A percentile compares a stretch with the other conserved stretches of the same genome.
Conservation (phyloP, 2,797 vertebrate species). For the Rallus crepitans region DNA sequence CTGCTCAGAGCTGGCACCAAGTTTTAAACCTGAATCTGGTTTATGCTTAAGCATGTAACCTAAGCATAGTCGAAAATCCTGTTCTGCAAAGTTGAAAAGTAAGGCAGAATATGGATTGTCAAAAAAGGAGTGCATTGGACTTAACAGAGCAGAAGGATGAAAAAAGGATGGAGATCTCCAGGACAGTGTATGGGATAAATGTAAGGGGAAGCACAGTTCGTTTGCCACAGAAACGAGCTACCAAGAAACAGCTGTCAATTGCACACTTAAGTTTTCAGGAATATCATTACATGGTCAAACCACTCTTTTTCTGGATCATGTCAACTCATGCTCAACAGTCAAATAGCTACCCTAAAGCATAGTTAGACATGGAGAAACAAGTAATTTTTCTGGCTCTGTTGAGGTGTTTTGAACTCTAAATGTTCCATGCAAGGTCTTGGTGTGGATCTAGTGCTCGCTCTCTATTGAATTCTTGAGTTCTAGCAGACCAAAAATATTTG, state of each 20-base stretch:
- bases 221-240: background rate
- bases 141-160: background rate
- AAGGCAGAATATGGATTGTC: background rate
- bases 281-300: background rate
- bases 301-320: background rate
- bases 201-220: background rate
- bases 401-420: background rate
- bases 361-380: background rate
- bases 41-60: background rate
- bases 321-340: background rate
- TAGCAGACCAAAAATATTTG: background rate
- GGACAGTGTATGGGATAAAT: background rate
- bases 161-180: background rate
- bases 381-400: background rate
- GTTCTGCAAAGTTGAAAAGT: background rate
- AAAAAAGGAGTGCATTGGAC: background rate
- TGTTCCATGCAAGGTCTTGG: background rate
- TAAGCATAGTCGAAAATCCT: background rate
- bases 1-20: background rate
- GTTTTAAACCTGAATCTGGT: background rate
- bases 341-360: background rate
- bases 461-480: background rate
- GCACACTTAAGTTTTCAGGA: background rate
- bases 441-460: background rate
- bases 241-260: background rate